Base-by-base conservation (phyloP, 2,797 vertebrate genomes). In the Heterohyrax brucei region DNA sequence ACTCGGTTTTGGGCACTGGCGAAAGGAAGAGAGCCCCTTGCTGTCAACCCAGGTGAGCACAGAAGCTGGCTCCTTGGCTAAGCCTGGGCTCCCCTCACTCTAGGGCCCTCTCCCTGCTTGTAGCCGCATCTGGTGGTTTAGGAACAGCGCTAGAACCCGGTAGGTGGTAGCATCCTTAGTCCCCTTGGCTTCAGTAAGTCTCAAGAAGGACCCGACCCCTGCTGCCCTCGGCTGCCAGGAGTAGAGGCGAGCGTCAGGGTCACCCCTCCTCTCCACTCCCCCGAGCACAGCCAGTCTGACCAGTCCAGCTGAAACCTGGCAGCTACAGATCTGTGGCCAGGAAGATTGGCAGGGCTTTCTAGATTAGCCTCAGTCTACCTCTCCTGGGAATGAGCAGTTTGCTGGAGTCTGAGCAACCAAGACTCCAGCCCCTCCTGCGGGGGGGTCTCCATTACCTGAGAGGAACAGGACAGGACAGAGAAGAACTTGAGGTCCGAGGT, bases 41-140 rank as follows among this genome's bases (percentile, higher is more conserved):
- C 56, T 46, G 10, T 10, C 72, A 73, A 50, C 3, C n/a, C 75
- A 93, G 90, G 96, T 95, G 33, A 97, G 76, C 10, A 77, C 14
- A 64, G 84, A 78, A 62, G 22, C 12, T 14, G 72, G 56, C 7
- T 61, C 48, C 21, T 28, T 5, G 14, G 22, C 39, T 75, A 78
- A 75, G n/a, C 10, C 44, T 53, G 64, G 50, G 26, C 13, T 16
- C 28, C 48, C 9, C 0, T 2, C 46, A 44, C n/a, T 16, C 39
- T 64, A 12, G 6, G 28, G 10, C 28, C 64, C 88, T 64, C 14
- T 14, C 16, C 50, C 16, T 72, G 70, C 18, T 61, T 14, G 72
- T 18, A 21, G 66, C 64, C 50, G 28, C 22, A 13, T 22, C 56
- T 48, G 26, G 8, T 33, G 24, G 26, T 24, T 59, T 87, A 28